These are phyloP conservation scores for Aspidiotus rigidus DNA, from an alignment of 2,888 invertebrate genomes.

Conservation along the genomic window DNA sequence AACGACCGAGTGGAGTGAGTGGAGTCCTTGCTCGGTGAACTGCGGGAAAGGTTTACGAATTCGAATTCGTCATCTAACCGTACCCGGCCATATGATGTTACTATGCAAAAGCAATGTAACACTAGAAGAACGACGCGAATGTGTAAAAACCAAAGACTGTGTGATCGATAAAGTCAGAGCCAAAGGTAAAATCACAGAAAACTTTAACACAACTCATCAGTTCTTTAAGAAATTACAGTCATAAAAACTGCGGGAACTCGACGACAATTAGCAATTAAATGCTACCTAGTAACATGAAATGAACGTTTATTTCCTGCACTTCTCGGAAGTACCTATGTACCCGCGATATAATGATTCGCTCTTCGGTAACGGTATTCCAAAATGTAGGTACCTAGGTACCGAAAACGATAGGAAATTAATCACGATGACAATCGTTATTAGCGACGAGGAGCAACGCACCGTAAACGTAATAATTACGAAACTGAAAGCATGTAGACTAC, in stretches of 20 bases:
- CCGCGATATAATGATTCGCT: not conserved
- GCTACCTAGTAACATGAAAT: not conserved
- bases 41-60: slow-evolving; percentile 73
- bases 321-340: too few relatives aligned
- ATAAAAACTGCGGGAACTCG: not conserved
- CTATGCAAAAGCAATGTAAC: slow-evolving; percentile 59
- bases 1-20: slow-evolving; percentile 80
- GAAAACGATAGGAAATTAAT: not conserved
- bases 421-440: not conserved
- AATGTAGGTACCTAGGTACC: not conserved
- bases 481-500: not conserved
- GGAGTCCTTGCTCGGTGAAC: slow-evolving; percentile 83
- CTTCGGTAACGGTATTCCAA: not conserved
- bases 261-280: not conserved
- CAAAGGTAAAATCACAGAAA: slow-evolving; percentile 43
- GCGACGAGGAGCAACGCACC: not conserved
- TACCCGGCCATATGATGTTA: slow-evolving; percentile 46
- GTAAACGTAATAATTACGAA: slow-evolving; percentile 5
- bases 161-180: slow-evolving; percentile 63
- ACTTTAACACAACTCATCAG: not conserved
- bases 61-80: slow-evolving; percentile 61
- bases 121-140: slow-evolving; percentile 65
- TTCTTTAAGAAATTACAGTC: not conserved
- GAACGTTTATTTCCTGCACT: too few relatives aligned
- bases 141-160: slow-evolving; percentile 55